Evolutionary conservation across 1,140 invertebrate species (phyloP).

Genomic region (Conus betulinus): DNA sequence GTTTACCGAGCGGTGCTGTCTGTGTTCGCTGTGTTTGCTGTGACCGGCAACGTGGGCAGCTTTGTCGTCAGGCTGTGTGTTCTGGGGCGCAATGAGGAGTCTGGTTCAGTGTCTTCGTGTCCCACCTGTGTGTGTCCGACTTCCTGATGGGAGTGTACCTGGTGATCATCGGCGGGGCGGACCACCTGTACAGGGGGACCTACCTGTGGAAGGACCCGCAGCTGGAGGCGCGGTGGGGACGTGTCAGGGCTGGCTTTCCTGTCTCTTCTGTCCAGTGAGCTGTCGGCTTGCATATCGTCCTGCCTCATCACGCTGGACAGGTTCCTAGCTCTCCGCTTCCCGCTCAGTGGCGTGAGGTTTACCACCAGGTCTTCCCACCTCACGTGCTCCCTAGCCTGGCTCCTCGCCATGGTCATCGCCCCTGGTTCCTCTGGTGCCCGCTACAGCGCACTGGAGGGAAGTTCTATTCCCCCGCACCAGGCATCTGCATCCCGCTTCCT

Average conservation of each 20-base stretch:
- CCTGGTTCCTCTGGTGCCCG: neutral
- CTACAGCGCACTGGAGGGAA: neutral
- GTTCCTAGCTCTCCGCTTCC: neutral
- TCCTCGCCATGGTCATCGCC: neutral
- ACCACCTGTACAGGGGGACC: neutral
- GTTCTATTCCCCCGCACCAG: neutral
- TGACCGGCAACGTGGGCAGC: conserved; percentile 52
- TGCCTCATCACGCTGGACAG: conserved; percentile 26
- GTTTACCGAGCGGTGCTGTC: conserved; percentile 38
- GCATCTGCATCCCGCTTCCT: conserved; percentile 16
- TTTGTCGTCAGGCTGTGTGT: conserved; percentile 31
- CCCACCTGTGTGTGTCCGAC: conserved; percentile 8
- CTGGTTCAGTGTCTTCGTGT: neutral
- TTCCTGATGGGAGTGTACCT: conserved; percentile 27
- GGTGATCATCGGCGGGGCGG: neutral
- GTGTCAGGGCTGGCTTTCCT: conserved; percentile 22
- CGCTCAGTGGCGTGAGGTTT: neutral
- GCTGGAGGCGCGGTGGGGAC: conserved; percentile 11
- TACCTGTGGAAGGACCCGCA: conserved; percentile 1
- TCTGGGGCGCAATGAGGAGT: no score
- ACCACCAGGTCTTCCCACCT: neutral
- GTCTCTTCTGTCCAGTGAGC: conserved; percentile 18
- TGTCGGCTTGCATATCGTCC: neutral
- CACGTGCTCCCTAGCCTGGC: neutral
- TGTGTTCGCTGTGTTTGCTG: conserved; percentile 41